Evolutionary conservation across 92 coral and sea anemone species (phyloP).

Genomic region (Porites evermanni): DNA sequence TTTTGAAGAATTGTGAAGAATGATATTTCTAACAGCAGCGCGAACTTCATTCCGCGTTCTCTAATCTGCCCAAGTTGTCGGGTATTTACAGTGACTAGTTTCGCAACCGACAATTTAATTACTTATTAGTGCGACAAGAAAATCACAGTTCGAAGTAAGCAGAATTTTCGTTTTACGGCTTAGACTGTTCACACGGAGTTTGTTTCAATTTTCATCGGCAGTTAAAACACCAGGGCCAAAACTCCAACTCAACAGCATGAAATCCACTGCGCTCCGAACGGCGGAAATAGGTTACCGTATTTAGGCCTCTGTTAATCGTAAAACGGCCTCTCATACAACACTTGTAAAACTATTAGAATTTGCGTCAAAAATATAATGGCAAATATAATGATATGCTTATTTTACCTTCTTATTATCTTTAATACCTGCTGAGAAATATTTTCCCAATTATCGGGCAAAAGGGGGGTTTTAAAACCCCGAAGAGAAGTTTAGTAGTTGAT

Average conservation of each 20-base stretch:
- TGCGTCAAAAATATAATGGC: neutral
- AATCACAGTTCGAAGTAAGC: neutral
- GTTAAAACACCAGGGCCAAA: neutral
- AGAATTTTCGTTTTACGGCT: neutral
- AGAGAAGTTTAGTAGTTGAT: neutral
- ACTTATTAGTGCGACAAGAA: neutral
- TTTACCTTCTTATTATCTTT: neutral
- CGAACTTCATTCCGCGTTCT: neutral
- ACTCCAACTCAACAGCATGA: neutral
- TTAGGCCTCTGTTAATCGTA: neutral
- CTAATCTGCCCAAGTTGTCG: neutral
- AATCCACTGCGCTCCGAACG: neutral
- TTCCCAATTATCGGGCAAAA: neutral
- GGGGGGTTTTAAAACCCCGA: too few relatives aligned
- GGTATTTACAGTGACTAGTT: neutral
- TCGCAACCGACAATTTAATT: neutral
- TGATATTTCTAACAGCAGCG: neutral
- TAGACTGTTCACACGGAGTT: too few relatives aligned
- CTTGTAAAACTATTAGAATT: neutral
- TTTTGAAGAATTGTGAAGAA: conserved; percentile 9
- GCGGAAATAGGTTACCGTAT: too few relatives aligned
- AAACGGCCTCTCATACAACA: neutral
- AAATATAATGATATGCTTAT: conserved; percentile 14
- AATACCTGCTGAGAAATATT: conserved; percentile 2
- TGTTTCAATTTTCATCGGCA: neutral